These are phyloP conservation scores for Eudemis profundana DNA, from an alignment of 2,888 invertebrate species.

Conservation along the genomic window DNA sequence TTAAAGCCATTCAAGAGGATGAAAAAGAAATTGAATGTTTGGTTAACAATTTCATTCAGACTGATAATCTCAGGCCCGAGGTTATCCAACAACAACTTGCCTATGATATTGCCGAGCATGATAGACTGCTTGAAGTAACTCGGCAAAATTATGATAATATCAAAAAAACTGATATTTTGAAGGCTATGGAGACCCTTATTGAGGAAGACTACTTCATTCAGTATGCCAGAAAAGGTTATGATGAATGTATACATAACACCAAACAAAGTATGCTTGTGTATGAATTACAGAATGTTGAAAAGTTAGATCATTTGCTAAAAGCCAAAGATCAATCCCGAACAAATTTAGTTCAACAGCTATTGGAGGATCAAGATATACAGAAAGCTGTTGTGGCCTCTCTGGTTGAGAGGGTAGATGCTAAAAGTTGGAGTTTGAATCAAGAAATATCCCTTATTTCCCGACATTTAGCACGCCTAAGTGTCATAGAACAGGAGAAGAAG, in stretches of 20 bases:
- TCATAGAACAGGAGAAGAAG: slow-evolving; percentile 89
- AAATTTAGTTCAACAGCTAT: slow-evolving; percentile 85
- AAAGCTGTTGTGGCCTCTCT: slow-evolving; percentile 89
- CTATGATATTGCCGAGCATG: slow-evolving; percentile 88
- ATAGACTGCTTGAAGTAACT: slow-evolving; percentile 86
- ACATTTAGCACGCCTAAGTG: slow-evolving; percentile 89
- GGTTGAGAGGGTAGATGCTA: slow-evolving; percentile 89
- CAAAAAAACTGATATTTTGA: slow-evolving; percentile 88
- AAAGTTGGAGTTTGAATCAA: slow-evolving; percentile 90
- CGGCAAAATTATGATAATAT: slow-evolving; percentile 85
- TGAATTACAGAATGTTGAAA: slow-evolving; percentile 86
- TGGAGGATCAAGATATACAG: slow-evolving; percentile 89
- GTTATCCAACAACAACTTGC: slow-evolving; percentile 87
- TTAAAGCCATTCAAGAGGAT: slow-evolving; percentile 87
- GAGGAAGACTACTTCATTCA: slow-evolving; percentile 87
- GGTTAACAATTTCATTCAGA: slow-evolving; percentile 87
- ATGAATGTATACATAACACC: slow-evolving; percentile 87
- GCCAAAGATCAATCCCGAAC: slow-evolving; percentile 87
- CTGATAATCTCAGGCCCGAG: slow-evolving; percentile 85
- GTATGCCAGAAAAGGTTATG: slow-evolving; percentile 86
- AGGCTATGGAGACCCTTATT: slow-evolving; percentile 89
- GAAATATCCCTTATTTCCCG: slow-evolving; percentile 90
- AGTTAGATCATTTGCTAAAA: slow-evolving; percentile 85
- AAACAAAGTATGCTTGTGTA: slow-evolving; percentile 85
- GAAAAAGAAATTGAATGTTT: slow-evolving; percentile 86